These are phyloP conservation scores for Cyclargus thomasi DNA, from an alignment of 1,140 invertebrate genomes.

Conservation along the genomic window DNA sequence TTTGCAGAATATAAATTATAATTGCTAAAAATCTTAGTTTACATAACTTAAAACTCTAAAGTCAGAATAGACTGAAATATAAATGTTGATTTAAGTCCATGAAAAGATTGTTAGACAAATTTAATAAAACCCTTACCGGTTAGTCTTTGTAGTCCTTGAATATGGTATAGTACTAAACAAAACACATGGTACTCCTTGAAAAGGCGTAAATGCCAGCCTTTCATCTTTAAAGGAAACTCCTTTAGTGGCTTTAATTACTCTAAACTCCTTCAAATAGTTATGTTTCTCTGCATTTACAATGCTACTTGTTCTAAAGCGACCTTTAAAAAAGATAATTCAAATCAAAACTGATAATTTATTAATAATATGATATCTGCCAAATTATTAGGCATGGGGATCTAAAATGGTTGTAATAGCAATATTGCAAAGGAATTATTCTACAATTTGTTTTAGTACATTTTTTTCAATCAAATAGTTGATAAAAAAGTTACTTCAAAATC, in stretches of 20 bases:
- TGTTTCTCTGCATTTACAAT: conserved; percentile 71
- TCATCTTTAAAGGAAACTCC: conserved; percentile 84
- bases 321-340: conserved; percentile 35
- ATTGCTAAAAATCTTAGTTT: no score
- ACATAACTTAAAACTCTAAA: no score
- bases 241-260: conserved; percentile 76
- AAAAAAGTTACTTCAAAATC: no score
- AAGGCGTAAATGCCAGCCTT: conserved; percentile 83
- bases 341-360: not conserved
- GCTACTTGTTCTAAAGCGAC: conserved; percentile 60
- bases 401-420: no score
- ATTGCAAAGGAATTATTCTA: no score
- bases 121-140: conserved; percentile 73
- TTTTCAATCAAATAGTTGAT: no score
- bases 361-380: no score
- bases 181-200: conserved; percentile 84
- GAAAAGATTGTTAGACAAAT: not conserved
- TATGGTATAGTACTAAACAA: conserved; percentile 90
- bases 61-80: no score
- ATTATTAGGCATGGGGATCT: no score
- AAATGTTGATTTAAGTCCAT: no score
- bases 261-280: conserved; percentile 75
- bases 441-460: no score
- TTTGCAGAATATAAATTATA: no score
- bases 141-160: conserved; percentile 79